phyloP scores from a whole-genome alignment of 2,797 vertebrate species.

The Mus minutoides region DNA sequence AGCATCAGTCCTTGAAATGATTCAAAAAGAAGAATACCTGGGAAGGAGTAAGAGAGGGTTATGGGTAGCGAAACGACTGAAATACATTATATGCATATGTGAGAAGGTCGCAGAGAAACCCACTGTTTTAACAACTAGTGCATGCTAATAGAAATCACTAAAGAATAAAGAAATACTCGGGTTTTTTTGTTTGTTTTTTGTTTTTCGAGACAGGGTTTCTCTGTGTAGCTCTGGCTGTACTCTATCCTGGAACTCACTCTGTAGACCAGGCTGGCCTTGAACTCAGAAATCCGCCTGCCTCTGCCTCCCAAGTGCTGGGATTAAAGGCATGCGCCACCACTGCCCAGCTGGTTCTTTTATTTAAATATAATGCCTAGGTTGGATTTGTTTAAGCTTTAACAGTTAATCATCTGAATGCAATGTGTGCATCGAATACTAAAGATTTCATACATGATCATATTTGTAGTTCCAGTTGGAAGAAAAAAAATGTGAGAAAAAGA shows the following conservation, averaged over 20 bases:
- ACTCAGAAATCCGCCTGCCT: no score
- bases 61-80: background rate
- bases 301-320: no score
- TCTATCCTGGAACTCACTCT: no score
- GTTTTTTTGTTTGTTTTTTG: no score
- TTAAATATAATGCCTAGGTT: conserved; percentile 30
- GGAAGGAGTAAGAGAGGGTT: no score
- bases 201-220: no score
- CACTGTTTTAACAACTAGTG: background rate
- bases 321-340: no score
- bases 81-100: background rate
- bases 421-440: background rate
- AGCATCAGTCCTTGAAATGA: conserved; percentile 38
- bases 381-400: background rate
- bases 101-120: background rate
- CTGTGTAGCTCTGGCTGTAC: no score
- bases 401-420: background rate
- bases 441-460: background rate
- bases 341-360: background rate
- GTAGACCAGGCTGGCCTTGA: no score
- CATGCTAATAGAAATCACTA: background rate
- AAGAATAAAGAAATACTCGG: background rate
- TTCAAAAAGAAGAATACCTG: background rate
- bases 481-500: background rate
- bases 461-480: conserved; percentile 15